Evolutionary conservation across 2,888 invertebrate species (phyloP).

Genomic region (Drosophila emarginata): DNA sequence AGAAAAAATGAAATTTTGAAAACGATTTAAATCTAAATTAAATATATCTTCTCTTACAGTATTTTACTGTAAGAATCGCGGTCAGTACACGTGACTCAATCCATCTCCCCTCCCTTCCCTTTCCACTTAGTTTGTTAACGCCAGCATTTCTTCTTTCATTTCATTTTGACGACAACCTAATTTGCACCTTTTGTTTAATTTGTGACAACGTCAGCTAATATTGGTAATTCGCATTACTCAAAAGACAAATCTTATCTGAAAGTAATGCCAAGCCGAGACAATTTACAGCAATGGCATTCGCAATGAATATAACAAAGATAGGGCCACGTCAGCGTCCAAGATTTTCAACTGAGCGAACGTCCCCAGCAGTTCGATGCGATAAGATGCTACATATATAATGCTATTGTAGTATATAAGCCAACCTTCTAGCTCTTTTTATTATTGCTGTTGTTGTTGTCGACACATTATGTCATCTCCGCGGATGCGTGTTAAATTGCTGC

Average conservation of each 20-base stretch:
- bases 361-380: slow-evolving; percentile 35
- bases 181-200: slow-evolving; percentile 22
- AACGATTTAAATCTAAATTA: background rate
- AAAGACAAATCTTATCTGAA: slow-evolving; percentile 50
- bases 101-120: slow-evolving; percentile 44
- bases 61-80: background rate
- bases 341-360: slow-evolving; percentile 32
- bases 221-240: slow-evolving; percentile 31
- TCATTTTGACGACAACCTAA: slow-evolving; percentile 22
- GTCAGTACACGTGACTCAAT: slow-evolving; percentile 29
- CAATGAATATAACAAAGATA: background rate
- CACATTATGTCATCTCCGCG: slow-evolving; percentile 69
- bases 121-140: slow-evolving; percentile 49
- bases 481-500: slow-evolving; percentile 42
- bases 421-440: slow-evolving; percentile 14
- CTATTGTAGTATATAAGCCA: slow-evolving; percentile 20
- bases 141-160: slow-evolving; percentile 37
- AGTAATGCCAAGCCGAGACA: slow-evolving; percentile 42
- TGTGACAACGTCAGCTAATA: slow-evolving; percentile 42
- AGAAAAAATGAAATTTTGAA: background rate
- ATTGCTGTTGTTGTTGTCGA: slow-evolving; percentile 40
- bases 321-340: slow-evolving; percentile 63
- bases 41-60: background rate
- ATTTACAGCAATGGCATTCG: slow-evolving; percentile 9
- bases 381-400: slow-evolving; percentile 34